Evolutionary conservation across 2,888 invertebrate species (phyloP).

Genomic region (Pocota personata): DNA sequence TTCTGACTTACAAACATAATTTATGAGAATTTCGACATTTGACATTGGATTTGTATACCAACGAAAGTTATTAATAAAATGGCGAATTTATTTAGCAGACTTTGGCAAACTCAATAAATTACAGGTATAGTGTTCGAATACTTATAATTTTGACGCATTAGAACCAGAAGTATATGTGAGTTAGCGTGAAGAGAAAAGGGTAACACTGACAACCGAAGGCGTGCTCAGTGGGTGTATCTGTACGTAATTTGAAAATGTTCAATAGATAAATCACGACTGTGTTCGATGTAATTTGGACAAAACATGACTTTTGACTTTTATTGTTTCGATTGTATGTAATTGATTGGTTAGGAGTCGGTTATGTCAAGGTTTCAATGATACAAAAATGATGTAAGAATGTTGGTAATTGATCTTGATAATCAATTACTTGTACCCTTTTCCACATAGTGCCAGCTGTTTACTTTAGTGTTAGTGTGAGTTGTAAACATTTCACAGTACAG

Average conservation of each 20-base stretch:
- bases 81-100: neutral
- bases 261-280: neutral
- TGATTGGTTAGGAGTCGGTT: constrained; percentile 1
- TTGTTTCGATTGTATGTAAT: neutral
- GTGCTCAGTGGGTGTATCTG: neutral
- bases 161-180: neutral
- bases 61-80: constrained; percentile 11
- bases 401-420: neutral
- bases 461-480: neutral
- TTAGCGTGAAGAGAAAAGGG: no score
- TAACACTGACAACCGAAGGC: neutral
- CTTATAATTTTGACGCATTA: constrained; percentile 5
- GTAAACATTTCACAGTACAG: neutral
- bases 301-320: neutral
- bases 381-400: neutral
- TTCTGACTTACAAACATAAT: constrained; percentile 1
- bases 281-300: neutral
- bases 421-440: neutral
- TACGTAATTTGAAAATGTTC: neutral
- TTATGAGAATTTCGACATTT: constrained; percentile 40
- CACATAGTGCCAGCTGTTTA: neutral
- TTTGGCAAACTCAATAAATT: neutral
- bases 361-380: neutral
- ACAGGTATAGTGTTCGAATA: neutral
- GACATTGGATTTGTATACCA: constrained; percentile 30